Evolutionary conservation across 2,888 invertebrate genomes (phyloP).

Genomic region (Cheiracanthium punctorium): DNA sequence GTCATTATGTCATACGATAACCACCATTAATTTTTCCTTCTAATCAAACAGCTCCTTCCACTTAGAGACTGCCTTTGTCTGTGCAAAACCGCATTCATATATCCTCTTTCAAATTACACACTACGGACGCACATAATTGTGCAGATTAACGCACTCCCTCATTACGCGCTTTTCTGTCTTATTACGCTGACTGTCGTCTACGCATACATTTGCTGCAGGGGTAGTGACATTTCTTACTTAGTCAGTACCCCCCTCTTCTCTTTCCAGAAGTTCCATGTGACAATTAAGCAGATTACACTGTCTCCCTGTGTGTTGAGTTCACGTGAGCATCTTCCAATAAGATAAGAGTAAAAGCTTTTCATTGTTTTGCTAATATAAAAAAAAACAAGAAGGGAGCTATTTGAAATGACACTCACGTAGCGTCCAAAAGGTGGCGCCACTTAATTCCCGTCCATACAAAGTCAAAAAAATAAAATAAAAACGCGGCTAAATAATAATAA

Average conservation of each 20-base stretch:
- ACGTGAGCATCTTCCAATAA: not conserved
- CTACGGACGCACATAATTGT: not conserved
- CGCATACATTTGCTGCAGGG: too few species aligned
- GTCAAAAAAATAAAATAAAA: not conserved
- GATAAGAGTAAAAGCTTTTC: not conserved
- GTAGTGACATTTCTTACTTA: too few species aligned
- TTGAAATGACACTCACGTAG: not conserved
- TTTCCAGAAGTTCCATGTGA: not conserved
- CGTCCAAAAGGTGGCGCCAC: not conserved
- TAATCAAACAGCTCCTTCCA: not conserved
- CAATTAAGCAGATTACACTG: not conserved
- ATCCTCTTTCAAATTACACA: not conserved
- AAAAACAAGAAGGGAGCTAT: not conserved
- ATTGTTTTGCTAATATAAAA: too few species aligned
- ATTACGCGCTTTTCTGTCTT: not conserved
- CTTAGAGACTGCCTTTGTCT: not conserved
- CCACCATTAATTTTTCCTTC: too few species aligned
- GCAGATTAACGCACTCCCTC: not conserved
- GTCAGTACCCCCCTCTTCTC: too few species aligned
- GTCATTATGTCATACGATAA: too few species aligned
- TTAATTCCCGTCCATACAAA: too few species aligned
- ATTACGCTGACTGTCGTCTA: not conserved
- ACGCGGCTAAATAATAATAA: not conserved
- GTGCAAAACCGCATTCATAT: not conserved
- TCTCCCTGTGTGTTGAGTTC: not conserved